These are phyloP conservation scores for Sylvia atricapilla DNA, from an alignment of 2,113 vertebrate genomes.

Conservation along the genomic window DNA sequence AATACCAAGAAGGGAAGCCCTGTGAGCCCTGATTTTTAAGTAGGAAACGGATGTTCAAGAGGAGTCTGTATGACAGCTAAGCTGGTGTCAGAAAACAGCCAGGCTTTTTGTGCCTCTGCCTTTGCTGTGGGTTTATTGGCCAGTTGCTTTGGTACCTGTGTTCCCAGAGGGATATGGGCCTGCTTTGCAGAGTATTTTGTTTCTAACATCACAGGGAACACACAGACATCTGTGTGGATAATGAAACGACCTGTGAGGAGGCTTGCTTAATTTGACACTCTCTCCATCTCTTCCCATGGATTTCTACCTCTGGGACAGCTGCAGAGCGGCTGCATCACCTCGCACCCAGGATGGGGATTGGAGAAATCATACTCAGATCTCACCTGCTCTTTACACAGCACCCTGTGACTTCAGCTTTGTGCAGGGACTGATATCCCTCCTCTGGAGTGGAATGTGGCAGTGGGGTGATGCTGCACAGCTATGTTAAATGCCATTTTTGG, in stretches of 20 bases:
- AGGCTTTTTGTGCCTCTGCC: background rate
- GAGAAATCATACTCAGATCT: background rate
- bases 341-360: accelerated
- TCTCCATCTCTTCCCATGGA: background rate
- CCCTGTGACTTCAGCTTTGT: background rate
- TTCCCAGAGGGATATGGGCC: background rate
- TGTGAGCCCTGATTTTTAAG: background rate
- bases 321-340: background rate
- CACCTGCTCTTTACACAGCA: background rate
- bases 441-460: background rate
- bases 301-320: background rate
- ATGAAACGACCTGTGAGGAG: background rate
- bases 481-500: conserved; percentile 3
- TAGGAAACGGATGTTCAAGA: background rate
- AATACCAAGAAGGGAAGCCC: background rate
- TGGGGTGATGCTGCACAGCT: background rate
- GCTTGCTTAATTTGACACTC: background rate
- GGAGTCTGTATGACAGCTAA: background rate
- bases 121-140: background rate
- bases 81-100: background rate
- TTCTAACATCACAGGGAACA: background rate
- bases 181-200: background rate
- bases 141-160: background rate
- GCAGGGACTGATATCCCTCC: background rate
- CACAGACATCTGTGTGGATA: background rate